A percentile compares a stretch with the other conserved stretches of the same genome.
Evolutionary conservation across 2,797 vertebrate species (phyloP).

Genomic region (Fistularia commersonii): DNA sequence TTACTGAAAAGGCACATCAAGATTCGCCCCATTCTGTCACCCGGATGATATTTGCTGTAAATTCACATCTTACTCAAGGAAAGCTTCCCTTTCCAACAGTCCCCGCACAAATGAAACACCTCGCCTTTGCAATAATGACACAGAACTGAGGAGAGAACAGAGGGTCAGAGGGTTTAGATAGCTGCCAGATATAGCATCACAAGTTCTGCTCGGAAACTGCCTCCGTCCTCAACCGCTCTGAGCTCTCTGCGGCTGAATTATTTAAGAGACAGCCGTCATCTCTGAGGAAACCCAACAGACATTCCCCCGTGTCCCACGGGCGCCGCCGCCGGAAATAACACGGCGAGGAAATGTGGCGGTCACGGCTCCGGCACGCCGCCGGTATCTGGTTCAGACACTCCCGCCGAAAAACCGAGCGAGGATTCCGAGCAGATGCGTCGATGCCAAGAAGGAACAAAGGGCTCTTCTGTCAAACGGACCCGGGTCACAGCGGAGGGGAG

Average conservation of each 20-base stretch:
- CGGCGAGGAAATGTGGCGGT: constrained; percentile 30
- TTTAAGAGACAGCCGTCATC: constrained; percentile 59
- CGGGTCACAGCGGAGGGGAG: constrained; percentile 22
- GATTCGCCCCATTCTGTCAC: too few relatives aligned
- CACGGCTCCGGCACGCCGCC: constrained; percentile 17
- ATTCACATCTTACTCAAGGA: constrained; percentile 4
- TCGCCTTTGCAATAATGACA: constrained; percentile 7
- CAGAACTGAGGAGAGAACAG: constrained; percentile 4
- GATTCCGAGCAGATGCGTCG: constrained; percentile 35
- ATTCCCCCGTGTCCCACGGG: constrained; percentile 35
- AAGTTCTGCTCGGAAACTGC: constrained; percentile 34
- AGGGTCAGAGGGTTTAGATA: constrained; percentile 26
- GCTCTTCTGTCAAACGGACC: constrained; percentile 10
- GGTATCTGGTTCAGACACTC: constrained; percentile 36
- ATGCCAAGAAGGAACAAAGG: constrained; percentile 39
- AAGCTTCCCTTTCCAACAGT: background rate
- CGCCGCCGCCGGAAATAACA: constrained; percentile 50
- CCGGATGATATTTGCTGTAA: too few relatives aligned
- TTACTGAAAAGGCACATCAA: too few relatives aligned
- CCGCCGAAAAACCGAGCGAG: constrained; percentile 25
- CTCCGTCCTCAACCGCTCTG: constrained; percentile 37
- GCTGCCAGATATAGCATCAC: constrained; percentile 20
- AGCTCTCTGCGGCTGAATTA: constrained; percentile 65
- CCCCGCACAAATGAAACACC: constrained; percentile 1
- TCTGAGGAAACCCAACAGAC: constrained; percentile 51